Conservation (phyloP, 2,113 vertebrate genomes). For the Pavo muticus region DNA sequence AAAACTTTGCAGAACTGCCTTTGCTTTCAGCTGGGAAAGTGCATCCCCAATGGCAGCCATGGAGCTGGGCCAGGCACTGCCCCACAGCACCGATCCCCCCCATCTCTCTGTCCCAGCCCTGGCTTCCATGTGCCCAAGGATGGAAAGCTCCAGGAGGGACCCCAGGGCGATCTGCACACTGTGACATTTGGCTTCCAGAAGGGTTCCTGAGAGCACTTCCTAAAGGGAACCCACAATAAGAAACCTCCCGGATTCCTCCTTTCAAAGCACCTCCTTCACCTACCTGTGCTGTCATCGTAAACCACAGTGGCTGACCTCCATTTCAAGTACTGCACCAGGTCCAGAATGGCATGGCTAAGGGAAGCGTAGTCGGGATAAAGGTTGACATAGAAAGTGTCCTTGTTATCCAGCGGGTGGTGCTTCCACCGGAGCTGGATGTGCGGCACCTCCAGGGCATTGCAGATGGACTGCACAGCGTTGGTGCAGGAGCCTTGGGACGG, state of each 20-base stretch:
- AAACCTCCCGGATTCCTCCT: neutral
- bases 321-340: conserved; percentile 95
- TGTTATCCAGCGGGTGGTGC: conserved; percentile 97
- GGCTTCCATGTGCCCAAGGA: neutral
- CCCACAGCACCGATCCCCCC: no score
- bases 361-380: conserved; percentile 97
- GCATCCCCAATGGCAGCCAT: neutral
- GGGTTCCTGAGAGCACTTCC: neutral
- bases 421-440: conserved; percentile 99
- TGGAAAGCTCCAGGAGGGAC: neutral
- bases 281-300: conserved; percentile 98
- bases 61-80: no score
- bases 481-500: conserved; percentile 97
- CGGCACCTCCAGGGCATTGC: conserved; percentile 96
- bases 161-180: rapidly evolving
- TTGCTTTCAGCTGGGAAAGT: conserved; percentile 8
- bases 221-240: neutral
- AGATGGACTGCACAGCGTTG: conserved; percentile 97
- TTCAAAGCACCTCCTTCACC: neutral
- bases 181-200: rapidly evolving
- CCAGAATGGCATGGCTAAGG: conserved; percentile 96
- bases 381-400: conserved; percentile 98
- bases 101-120: no score
- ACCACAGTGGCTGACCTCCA: conserved; percentile 98
- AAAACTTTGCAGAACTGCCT: neutral